Base-by-base conservation (phyloP, 2,888 invertebrate genomes). In the Dryomyza anilis region DNA sequence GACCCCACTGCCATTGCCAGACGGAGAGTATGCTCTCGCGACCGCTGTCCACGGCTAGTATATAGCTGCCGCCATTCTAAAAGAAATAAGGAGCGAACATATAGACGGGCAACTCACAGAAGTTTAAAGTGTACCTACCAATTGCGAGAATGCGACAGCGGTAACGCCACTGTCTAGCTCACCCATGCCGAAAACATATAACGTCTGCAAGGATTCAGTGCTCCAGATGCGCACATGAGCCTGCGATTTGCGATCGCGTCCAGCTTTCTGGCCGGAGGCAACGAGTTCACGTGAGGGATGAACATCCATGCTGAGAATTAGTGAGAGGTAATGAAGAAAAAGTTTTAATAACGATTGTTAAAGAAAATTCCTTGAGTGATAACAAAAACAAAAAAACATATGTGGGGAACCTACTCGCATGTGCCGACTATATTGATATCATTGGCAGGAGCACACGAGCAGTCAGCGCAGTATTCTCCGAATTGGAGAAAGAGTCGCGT, bases 1-100 rank as follows among this genome's bases (percentile, higher is more conserved):
- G 92, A 59, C 94, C 94, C 91, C 95, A 94, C 77, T 94, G 93
- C 96, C 96, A 96, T 75, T 96, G 94, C 96, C 96, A 96, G 0
- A 96, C 94, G 0, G 94, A 94, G 3, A 96, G 85, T 68, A 95
- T 93, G 77, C 95, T 93, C 81, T 95, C 95, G 56, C 93, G 87
- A 0, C 95, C 94, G 3, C 91, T 92, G 78, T 96, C 96, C 30
- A 96, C 92, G 0, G 94, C 95, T 72, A 96, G 81, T 50, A 96
- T 92, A 81, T 94, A 94, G 78, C 93, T 94, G 16, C 95, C 96
- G 1, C 94, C 92, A 76, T 94, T 94, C 95, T 95, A 52, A 43
- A 33, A 56, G 48, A 23, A 30, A 58, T 45, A 53, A 10, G 10
- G 10, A 23, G 2, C 23, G n/a, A 62, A 19, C 27, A n/a, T n/a